These are phyloP conservation scores for Ranitomeya variabilis DNA, from an alignment of 2,113 vertebrate species.

Conservation along the genomic window DNA sequence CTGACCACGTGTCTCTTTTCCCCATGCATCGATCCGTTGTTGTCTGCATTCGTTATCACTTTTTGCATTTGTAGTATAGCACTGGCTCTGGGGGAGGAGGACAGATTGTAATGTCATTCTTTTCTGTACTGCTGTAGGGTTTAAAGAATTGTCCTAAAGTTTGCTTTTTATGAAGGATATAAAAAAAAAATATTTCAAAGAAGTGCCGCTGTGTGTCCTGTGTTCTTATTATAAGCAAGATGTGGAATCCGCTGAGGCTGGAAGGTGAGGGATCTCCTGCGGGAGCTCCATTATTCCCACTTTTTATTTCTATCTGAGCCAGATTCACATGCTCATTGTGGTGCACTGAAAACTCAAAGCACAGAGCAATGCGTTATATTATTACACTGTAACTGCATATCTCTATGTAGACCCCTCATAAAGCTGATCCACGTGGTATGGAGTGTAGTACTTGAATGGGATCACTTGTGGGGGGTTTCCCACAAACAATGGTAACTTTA, in stretches of 20 bases:
- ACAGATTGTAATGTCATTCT: slow-evolving; percentile 5
- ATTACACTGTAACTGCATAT: too few species aligned
- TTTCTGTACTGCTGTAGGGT: slow-evolving; percentile 24
- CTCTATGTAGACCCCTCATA: too few species aligned
- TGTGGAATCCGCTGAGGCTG: background rate
- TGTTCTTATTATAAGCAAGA: background rate
- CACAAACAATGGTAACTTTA: too few species aligned
- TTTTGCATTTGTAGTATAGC: background rate
- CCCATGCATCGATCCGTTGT: background rate
- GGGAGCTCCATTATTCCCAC: too few species aligned
- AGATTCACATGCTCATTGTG: too few species aligned
- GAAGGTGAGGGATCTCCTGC: background rate
- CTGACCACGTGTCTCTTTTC: background rate
- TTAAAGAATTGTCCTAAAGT: slow-evolving; percentile 9
- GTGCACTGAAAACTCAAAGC: too few species aligned
- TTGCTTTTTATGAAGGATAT: slow-evolving; percentile 54
- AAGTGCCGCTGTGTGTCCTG: background rate
- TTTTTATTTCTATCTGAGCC: too few species aligned
- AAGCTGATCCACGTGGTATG: too few species aligned
- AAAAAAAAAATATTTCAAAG: slow-evolving; percentile 23
- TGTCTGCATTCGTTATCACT: background rate
- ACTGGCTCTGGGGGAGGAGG: background rate
- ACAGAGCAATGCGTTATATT: too few species aligned
- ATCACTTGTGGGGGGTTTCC: too few species aligned
- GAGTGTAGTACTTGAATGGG: too few species aligned